Conservation (phyloP, 2,888 invertebrate species). For the Torymus tubicola region DNA sequence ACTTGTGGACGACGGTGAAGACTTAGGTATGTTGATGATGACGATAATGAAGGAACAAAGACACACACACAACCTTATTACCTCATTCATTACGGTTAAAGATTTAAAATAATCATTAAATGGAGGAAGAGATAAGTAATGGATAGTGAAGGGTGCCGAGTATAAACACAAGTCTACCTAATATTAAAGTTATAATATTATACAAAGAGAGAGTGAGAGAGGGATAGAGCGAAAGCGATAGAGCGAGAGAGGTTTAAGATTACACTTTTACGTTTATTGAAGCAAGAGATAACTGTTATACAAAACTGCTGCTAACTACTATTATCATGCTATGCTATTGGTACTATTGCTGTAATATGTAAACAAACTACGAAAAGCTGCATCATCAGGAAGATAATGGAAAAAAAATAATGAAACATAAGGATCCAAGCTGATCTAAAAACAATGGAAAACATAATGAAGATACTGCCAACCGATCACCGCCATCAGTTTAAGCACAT, state of each 20-base stretch:
- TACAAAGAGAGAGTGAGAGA: slow-evolving; percentile 1
- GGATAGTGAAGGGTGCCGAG: slow-evolving; percentile 53
- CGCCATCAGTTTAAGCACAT: slow-evolving; percentile 45
- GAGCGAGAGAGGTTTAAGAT: slow-evolving; percentile 70
- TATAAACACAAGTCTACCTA: slow-evolving; percentile 71
- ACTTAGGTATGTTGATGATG: slow-evolving; percentile 43
- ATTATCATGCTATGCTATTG: slow-evolving; percentile 62
- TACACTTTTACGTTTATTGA: slow-evolving; percentile 61
- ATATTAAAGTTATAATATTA: slow-evolving; percentile 73
- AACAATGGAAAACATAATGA: slow-evolving; percentile 49
- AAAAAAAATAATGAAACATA: slow-evolving; percentile 43
- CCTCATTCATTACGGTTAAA: slow-evolving; percentile 76
- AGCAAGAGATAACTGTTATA: slow-evolving; percentile 61
- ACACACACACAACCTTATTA: slow-evolving; percentile 75
- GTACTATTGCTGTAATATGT: slow-evolving; percentile 58
- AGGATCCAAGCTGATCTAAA: too few species aligned
- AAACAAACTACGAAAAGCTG: slow-evolving; percentile 22
- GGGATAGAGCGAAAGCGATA: too few species aligned
- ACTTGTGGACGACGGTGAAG: slow-evolving; percentile 28
- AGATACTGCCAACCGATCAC: slow-evolving; percentile 58
- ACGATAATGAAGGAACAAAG: slow-evolving; percentile 25
- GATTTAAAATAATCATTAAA: slow-evolving; percentile 70
- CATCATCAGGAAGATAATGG: slow-evolving; percentile 20
- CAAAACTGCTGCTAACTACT: slow-evolving; percentile 65
- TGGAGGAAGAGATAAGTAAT: slow-evolving; percentile 61